Evolutionary conservation across 37 sponge, comb jelly and placozoan species (phyloP).

Genomic region (Sycon ciliatum): DNA sequence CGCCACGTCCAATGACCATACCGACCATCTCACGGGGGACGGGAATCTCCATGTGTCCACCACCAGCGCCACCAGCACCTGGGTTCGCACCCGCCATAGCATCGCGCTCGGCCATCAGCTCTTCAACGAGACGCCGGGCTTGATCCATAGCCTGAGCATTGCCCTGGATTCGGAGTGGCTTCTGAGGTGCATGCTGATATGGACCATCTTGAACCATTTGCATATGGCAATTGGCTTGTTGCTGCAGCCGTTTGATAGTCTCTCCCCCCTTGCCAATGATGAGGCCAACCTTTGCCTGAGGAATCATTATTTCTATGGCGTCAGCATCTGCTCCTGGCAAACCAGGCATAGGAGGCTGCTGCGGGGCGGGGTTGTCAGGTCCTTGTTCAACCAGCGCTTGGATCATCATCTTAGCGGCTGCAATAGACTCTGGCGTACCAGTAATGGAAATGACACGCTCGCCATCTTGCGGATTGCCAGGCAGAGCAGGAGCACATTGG

Average conservation of each 20-base stretch:
- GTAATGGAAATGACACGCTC: constrained; percentile 66
- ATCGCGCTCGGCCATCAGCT: no score
- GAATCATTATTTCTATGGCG: constrained; percentile 70
- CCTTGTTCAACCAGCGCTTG: no score
- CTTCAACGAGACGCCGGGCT: no score
- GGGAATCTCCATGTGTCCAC: constrained; percentile 60
- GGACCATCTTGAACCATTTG: constrained; percentile 92
- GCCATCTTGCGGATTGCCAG: no score
- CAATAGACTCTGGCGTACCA: constrained; percentile 62
- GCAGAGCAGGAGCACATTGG: constrained; percentile 78
- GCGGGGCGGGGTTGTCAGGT: no score
- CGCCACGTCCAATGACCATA: constrained; percentile 74
- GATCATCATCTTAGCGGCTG: no score
- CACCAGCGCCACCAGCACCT: no score
- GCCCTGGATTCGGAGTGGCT: constrained; percentile 90
- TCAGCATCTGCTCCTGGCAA: no score
- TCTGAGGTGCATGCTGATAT: constrained; percentile 72
- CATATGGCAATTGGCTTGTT: constrained; percentile 83
- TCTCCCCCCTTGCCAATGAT: constrained; percentile 75
- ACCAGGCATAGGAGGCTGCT: no score
- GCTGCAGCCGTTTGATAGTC: no score
- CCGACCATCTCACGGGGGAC: constrained; percentile 76
- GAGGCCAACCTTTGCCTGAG: constrained; percentile 81
- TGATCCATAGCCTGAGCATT: no score
- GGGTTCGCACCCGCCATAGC: no score